Evolutionary conservation across 2,797 vertebrate genomes (phyloP).

Genomic region (Fundulus diaphanus): DNA sequence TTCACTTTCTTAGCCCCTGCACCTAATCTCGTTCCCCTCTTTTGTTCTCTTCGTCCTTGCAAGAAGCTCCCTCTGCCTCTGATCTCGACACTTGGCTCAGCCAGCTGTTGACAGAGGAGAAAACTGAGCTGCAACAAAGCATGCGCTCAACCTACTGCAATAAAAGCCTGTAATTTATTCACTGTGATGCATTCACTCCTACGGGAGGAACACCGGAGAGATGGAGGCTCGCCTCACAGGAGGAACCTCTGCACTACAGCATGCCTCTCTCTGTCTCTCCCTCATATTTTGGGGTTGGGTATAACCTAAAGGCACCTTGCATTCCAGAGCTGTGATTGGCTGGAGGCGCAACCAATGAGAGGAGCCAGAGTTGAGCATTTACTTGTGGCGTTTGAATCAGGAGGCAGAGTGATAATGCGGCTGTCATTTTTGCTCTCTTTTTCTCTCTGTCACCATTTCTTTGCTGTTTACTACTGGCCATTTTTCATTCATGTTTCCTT

Average conservation of each 20-base stretch:
- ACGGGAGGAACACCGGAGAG: slow-evolving; percentile 57
- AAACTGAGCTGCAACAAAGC: slow-evolving; percentile 49
- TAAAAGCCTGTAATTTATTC: slow-evolving; percentile 73
- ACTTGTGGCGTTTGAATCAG: slow-evolving; percentile 70
- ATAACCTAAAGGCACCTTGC: slow-evolving; percentile 84
- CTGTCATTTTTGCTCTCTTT: slow-evolving; percentile 62
- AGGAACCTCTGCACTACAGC: slow-evolving; percentile 75
- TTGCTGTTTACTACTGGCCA: slow-evolving; percentile 39
- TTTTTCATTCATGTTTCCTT: slow-evolving; percentile 12
- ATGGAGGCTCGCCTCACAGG: slow-evolving; percentile 61
- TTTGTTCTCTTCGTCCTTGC: slow-evolving; percentile 35
- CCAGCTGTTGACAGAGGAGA: slow-evolving; percentile 60
- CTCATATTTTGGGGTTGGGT: slow-evolving; percentile 78
- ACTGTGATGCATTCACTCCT: slow-evolving; percentile 65
- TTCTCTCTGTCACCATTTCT: slow-evolving; percentile 46
- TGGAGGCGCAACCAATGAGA: slow-evolving; percentile 65
- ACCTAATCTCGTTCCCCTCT: slow-evolving; percentile 5
- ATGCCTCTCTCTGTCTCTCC: slow-evolving; percentile 49
- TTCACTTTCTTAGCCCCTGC: slow-evolving; percentile 48
- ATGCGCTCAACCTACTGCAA: slow-evolving; percentile 56
- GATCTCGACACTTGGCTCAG: slow-evolving; percentile 39
- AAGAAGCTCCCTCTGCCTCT: slow-evolving; percentile 45
- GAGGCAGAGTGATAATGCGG: slow-evolving; percentile 71
- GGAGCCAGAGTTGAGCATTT: slow-evolving; percentile 52
- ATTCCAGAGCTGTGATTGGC: slow-evolving; percentile 69